Evolutionary conservation across 2,888 invertebrate species (phyloP).

Genomic region (Plusia festucae): DNA sequence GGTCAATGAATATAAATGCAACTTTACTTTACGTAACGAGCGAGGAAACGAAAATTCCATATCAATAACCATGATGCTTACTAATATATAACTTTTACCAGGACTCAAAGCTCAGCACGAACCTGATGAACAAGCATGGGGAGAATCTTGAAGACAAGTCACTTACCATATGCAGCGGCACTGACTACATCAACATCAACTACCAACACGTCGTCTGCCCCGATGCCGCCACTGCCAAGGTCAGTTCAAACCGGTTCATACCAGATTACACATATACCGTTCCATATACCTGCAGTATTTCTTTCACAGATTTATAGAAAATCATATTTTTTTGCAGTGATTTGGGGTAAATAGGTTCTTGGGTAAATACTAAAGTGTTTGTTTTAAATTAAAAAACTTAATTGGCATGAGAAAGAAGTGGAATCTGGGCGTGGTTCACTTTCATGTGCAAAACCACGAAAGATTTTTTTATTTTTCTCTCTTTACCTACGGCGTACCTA

Average conservation of each 20-base stretch:
- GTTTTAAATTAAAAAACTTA: too few relatives aligned
- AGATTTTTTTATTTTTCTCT: background rate
- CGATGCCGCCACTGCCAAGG: slow-evolving; percentile 97
- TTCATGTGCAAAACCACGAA: too few relatives aligned
- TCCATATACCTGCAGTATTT: too few relatives aligned
- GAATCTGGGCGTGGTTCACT: too few relatives aligned
- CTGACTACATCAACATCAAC: slow-evolving; percentile 99
- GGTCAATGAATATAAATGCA: too few relatives aligned
- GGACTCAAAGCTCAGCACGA: slow-evolving; percentile 95
- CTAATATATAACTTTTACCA: slow-evolving; percentile 70
- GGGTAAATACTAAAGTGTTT: too few relatives aligned
- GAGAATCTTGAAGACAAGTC: slow-evolving; percentile 96
- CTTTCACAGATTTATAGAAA: too few relatives aligned
- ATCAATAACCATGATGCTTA: background rate
- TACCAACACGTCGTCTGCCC: slow-evolving; percentile 99
- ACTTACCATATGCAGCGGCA: slow-evolving; percentile 98
- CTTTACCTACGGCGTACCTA: background rate
- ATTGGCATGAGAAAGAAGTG: background rate
- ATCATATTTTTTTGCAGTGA: too few relatives aligned
- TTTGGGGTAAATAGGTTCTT: too few relatives aligned
- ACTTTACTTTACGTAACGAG: too few relatives aligned
- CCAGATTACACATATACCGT: background rate
- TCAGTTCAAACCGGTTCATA: slow-evolving; percentile 73
- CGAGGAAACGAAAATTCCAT: too few relatives aligned
- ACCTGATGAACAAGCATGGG: slow-evolving; percentile 94